Evolutionary conservation across 2,888 invertebrate species (phyloP).

Genomic region (Crematogaster levior): DNA sequence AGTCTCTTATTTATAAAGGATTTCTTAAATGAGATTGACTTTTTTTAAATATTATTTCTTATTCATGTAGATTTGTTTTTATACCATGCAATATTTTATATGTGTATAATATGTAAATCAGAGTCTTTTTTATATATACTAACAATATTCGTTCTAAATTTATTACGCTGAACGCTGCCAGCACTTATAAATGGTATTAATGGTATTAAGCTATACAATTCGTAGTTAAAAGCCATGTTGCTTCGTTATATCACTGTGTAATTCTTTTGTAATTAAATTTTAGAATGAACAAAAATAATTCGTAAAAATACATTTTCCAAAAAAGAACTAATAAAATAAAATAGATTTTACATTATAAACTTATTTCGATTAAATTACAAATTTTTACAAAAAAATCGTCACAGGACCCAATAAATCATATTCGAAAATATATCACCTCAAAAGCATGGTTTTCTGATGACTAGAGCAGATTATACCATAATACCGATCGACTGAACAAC

Average conservation of each 20-base stretch:
- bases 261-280: background rate
- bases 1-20: background rate
- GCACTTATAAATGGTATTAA: background rate
- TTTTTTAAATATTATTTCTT: background rate
- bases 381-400: background rate
- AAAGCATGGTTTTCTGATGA: background rate
- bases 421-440: background rate
- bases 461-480: background rate
- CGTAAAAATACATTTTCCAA: background rate
- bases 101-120: background rate
- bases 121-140: background rate
- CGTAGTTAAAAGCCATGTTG: background rate
- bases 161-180: background rate
- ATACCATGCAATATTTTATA: background rate
- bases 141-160: conserved; percentile 1
- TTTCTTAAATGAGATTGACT: background rate
- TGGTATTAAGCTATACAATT: background rate
- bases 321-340: background rate
- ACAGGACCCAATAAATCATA: background rate
- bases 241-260: background rate
- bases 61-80: background rate
- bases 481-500: conserved; percentile 20
- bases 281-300: background rate
- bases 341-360: background rate
- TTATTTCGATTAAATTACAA: background rate